Evolutionary conservation across 2,797 vertebrate genomes (phyloP), one percentile per base, ranked within the genome.

Genomic region (Emys orbicularis): DNA sequence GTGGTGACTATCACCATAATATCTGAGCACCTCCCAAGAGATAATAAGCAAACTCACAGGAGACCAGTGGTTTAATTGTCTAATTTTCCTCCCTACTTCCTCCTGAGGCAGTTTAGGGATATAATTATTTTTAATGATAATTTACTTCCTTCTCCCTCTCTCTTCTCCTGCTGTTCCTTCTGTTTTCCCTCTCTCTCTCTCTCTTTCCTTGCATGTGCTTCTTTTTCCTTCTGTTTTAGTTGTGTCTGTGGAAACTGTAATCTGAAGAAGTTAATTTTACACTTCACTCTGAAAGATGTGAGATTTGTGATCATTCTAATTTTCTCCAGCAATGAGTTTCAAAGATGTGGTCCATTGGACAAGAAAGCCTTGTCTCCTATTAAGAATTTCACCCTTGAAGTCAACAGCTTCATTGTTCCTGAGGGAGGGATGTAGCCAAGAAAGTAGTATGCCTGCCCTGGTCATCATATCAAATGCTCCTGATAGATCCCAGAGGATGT

Each of bases 81-180:
- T 90, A 1, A 79, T 53, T 90, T 96, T 94, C 52, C 29, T 6
- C 80, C 92, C 12, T 88, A 41, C 53, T 94, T 53, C 57, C 86
- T 49, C 84, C 34, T 94, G 89, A 95, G 74, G 86, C 65, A 84
- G 15, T 83, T 49, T 31, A 54, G 86, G 65, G 49, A 86, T 97
- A 89, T 97, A 94, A 95, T 96, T 88, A 86, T 96, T 97, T 50
- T 25, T 23, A 72, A 72, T 80, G 25, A 82, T 94, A 86, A 97
- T 97, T 97, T 97, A 96, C 90, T 95, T 96, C 89, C 34, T 93
- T 65, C 61, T 93, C 31, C 10, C 1, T 54, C 81, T 90, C 93
- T 54, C 44, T 90, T 88, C 6, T 89, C 61, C 61, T 93, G 54
- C 61, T 91, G 37, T 85, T 97, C 27, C 11, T 83, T 93, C 37